Percentiles rank a stretch among this genome's conserved stretches.
These are phyloP conservation scores for Carcina quercana DNA, from an alignment of 2,888 invertebrate species.

Conservation along the genomic window DNA sequence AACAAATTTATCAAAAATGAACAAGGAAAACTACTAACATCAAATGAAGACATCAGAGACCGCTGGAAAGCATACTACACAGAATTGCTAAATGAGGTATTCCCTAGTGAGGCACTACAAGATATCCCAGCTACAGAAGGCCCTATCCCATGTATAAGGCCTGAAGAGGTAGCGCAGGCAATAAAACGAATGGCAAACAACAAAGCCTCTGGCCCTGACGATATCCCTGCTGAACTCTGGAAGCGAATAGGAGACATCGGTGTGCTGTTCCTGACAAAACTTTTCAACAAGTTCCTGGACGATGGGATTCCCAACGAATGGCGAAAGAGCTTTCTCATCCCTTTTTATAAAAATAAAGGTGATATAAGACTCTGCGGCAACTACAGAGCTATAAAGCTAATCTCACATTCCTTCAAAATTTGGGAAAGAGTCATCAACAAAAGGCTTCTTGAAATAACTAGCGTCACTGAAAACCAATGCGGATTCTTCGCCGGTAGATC, in stretches of 20 bases:
- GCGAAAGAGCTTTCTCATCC: constrained; percentile 8
- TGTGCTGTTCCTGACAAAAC: not conserved
- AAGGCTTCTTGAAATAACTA: constrained; percentile 1
- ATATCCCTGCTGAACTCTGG: not conserved
- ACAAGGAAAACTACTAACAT: constrained; percentile 7
- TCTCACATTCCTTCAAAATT: constrained; percentile 13
- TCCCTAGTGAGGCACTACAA: constrained; percentile 1
- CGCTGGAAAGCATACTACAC: constrained; percentile 8
- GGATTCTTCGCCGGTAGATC: constrained; percentile 9
- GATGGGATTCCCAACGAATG: constrained; percentile 7
- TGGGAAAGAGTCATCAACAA: constrained; percentile 13
- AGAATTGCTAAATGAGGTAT: not conserved
- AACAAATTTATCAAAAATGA: constrained; percentile 12
- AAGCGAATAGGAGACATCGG: not conserved
- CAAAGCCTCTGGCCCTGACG: not conserved
- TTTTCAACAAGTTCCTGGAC: too few relatives aligned
- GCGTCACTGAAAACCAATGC: constrained; percentile 11
- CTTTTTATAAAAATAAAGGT: constrained; percentile 15
- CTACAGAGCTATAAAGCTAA: constrained; percentile 14
- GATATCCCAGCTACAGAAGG: constrained; percentile 4
- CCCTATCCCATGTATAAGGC: constrained; percentile 2
- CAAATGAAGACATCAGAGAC: constrained; percentile 5
- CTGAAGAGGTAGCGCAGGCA: constrained; percentile 3
- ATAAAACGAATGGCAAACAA: constrained; percentile 1
- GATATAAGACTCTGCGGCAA: constrained; percentile 6